Conservation (phyloP, 1,140 invertebrate species). For the Paraescarpia echinospica region DNA sequence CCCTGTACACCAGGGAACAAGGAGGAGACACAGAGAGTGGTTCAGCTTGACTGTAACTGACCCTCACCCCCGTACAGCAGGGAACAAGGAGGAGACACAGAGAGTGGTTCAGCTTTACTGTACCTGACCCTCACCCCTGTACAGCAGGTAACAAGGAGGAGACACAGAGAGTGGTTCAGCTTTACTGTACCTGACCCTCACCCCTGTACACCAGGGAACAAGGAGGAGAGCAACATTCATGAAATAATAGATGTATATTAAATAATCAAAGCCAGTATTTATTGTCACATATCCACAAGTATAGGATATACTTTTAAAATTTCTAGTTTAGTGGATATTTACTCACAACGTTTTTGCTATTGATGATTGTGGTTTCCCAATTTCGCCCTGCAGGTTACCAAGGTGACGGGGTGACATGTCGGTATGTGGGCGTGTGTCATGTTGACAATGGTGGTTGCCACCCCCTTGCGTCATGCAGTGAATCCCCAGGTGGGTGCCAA, state of each 20-base stretch:
- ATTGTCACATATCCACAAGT: background rate
- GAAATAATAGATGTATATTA: conserved; percentile 12
- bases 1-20: too few relatives aligned
- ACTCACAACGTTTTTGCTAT: background rate
- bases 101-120: too few relatives aligned
- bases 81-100: too few relatives aligned
- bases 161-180: too few relatives aligned
- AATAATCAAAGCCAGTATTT: background rate
- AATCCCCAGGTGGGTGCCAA: conserved; percentile 43
- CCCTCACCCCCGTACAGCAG: too few relatives aligned
- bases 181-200: too few relatives aligned
- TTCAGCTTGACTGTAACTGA: too few relatives aligned
- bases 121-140: too few relatives aligned
- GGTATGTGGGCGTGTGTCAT: conserved; percentile 69
- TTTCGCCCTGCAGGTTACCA: conserved; percentile 65
- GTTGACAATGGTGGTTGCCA: conserved; percentile 77
- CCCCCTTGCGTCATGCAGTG: conserved; percentile 74
- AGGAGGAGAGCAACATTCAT: too few relatives aligned
- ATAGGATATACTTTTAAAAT: background rate
- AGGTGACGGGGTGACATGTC: conserved; percentile 78
- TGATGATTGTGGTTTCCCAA: background rate
- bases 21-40: too few relatives aligned
- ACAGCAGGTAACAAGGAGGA: too few relatives aligned
- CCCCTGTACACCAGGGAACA: too few relatives aligned
- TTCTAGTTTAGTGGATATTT: background rate